Percentiles rank a stretch among this genome's conserved stretches.
Conservation (phyloP, 1,140 invertebrate species). For the Pinna nobilis region DNA sequence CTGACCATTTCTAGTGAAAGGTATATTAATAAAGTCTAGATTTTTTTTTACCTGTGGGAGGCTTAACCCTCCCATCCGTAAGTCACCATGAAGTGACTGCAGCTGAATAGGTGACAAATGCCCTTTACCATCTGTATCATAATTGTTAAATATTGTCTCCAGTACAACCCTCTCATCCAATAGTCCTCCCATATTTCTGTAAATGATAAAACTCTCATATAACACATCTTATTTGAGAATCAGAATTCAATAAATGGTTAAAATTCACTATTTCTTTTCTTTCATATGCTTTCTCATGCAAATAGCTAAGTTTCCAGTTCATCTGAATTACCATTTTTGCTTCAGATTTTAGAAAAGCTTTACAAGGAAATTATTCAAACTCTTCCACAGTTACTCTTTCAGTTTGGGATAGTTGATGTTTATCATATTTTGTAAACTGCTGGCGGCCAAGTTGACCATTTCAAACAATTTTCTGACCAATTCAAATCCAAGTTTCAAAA, state of each 20-base stretch:
- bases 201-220: background rate
- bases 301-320: background rate
- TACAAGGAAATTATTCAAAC: background rate
- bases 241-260: background rate
- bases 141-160: constrained; percentile 59
- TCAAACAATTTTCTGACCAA: too few species aligned
- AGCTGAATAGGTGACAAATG: constrained; percentile 60
- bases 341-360: background rate
- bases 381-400: too few species aligned
- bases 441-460: too few species aligned
- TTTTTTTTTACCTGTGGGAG: constrained; percentile 62
- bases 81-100: constrained; percentile 64
- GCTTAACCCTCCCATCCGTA: constrained; percentile 71
- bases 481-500: too few species aligned
- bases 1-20: too few species aligned
- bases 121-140: constrained; percentile 56
- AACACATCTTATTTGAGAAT: background rate
- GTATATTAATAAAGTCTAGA: background rate
- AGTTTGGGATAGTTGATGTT: too few species aligned
- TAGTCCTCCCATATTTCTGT: constrained; percentile 55
- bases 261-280: background rate
- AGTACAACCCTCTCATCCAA: constrained; percentile 47
- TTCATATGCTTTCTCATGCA: background rate
- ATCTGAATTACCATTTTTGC: background rate
- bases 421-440: too few species aligned